These are phyloP conservation scores for Eledone cirrhosa DNA, from an alignment of 2,888 invertebrate genomes.

Conservation along the genomic window DNA sequence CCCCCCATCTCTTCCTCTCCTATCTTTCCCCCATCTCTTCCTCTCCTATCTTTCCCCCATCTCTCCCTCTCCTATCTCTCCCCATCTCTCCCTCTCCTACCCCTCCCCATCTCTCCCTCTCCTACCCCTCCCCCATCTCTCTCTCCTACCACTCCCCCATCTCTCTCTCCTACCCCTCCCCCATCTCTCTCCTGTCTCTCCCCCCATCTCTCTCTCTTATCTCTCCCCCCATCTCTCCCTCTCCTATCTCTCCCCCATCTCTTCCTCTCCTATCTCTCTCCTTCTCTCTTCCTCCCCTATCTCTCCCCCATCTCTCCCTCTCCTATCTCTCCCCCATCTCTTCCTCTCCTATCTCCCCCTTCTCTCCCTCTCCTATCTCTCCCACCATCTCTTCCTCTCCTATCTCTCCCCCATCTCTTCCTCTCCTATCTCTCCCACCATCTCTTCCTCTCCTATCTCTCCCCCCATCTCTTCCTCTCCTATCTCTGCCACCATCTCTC, in stretches of 20 bases:
- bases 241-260: neutral
- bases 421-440: too few species aligned
- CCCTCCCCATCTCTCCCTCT: neutral
- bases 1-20: neutral
- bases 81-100: neutral
- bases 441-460: neutral
- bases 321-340: neutral
- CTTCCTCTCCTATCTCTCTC: neutral
- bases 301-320: neutral
- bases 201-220: neutral
- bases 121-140: neutral
- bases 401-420: too few species aligned
- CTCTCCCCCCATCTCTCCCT: neutral
- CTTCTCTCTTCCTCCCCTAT: neutral
- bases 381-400: too few species aligned
- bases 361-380: too few species aligned
- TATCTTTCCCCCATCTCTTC: neutral
- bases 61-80: neutral
- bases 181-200: neutral
- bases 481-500: neutral
- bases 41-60: neutral
- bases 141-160: neutral
- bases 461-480: neutral
- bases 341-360: neutral
- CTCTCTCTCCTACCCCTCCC: neutral